Evolutionary conservation across 2,888 invertebrate genomes (phyloP).

Genomic region (Agrilus biguttatus): DNA sequence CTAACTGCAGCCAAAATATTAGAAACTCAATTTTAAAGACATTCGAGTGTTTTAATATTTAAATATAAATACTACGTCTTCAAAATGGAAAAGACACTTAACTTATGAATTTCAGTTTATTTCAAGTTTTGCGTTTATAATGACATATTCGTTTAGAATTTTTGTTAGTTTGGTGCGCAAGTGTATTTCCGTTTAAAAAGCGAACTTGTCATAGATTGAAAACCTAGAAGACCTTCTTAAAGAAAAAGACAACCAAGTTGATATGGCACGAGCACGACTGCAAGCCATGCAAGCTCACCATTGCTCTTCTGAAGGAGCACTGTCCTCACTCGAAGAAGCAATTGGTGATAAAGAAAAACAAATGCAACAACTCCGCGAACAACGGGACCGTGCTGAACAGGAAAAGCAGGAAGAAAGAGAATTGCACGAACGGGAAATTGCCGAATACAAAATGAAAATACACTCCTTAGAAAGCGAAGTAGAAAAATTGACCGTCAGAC

Average conservation of each 20-base stretch:
- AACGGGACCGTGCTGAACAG: conserved; percentile 87
- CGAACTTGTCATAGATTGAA: conserved; percentile 59
- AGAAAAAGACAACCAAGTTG: conserved; percentile 97
- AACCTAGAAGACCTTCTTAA: conserved; percentile 92
- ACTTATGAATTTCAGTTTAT: no score
- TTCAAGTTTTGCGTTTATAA: no score
- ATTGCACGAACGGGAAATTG: conserved; percentile 80
- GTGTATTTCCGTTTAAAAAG: background rate
- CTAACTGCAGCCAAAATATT: no score
- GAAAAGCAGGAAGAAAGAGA: conserved; percentile 94
- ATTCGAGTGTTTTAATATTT: no score
- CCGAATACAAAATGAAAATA: conserved; percentile 89
- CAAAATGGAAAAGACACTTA: no score
- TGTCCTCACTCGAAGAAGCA: conserved; percentile 87
- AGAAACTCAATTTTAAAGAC: no score
- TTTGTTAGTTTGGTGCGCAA: no score
- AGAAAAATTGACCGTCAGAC: conserved; percentile 70
- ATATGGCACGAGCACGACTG: conserved; percentile 79
- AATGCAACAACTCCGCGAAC: conserved; percentile 86
- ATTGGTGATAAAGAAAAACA: conserved; percentile 95
- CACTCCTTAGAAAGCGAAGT: conserved; percentile 85
- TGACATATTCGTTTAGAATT: no score
- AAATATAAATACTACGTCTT: no score
- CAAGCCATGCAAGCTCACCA: conserved; percentile 92
- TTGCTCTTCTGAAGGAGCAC: conserved; percentile 83